A percentile compares a stretch with the other conserved stretches of the same genome.
Evolutionary conservation across 2,888 invertebrate genomes (phyloP).

Genomic region (Sepioteuthis lessoniana): DNA sequence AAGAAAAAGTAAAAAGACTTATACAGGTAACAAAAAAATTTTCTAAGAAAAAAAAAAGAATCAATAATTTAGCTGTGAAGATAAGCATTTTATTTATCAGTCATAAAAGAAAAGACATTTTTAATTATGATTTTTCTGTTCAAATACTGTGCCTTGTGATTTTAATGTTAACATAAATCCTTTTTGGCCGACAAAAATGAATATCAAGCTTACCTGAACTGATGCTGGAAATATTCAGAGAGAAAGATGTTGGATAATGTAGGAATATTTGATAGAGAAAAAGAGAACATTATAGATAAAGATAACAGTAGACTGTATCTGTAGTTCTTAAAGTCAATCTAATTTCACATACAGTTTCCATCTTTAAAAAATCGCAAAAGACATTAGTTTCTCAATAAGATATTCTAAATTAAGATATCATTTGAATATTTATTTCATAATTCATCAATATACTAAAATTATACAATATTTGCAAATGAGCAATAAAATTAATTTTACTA

Average conservation of each 20-base stretch:
- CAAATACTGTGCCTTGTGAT: not conserved
- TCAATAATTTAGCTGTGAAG: not conserved
- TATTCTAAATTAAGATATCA: not conserved
- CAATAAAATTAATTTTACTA: too few relatives aligned
- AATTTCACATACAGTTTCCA: not conserved
- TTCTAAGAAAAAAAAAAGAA: too few relatives aligned
- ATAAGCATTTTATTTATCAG: not conserved
- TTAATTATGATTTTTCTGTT: not conserved
- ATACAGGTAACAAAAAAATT: not conserved
- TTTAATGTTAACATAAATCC: not conserved
- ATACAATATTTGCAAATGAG: not conserved
- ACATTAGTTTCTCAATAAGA: not conserved
- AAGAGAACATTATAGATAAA: not conserved
- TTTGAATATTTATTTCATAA: not conserved
- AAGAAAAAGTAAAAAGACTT: slow-evolving; percentile 50
- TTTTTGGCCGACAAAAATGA: not conserved
- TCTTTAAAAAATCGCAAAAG: not conserved
- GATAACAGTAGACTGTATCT: not conserved
- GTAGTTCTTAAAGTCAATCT: not conserved
- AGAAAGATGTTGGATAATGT: not conserved
- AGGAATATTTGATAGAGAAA: not conserved
- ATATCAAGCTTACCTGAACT: slow-evolving; percentile 20
- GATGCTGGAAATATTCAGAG: not conserved
- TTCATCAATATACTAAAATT: not conserved
- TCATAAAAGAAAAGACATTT: not conserved